These are phyloP conservation scores for Drosophila borborema DNA, from an alignment of 2,888 invertebrate species.

Conservation along the genomic window DNA sequence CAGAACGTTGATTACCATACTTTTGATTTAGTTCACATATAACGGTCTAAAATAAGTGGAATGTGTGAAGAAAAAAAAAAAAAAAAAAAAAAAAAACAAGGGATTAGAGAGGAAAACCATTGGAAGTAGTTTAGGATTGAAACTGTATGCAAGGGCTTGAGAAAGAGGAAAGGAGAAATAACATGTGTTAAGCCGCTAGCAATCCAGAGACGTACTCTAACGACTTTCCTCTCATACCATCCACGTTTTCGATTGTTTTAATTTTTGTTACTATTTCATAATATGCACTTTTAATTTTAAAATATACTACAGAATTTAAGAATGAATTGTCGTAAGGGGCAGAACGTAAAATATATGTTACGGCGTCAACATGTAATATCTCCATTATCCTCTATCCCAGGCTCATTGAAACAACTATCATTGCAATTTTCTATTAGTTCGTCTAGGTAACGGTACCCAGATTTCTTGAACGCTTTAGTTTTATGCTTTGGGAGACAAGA, in stretches of 20 bases:
- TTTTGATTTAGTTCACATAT: slow-evolving; percentile 67
- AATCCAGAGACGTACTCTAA: slow-evolving; percentile 46
- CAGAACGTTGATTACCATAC: slow-evolving; percentile 47
- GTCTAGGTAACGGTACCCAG: slow-evolving; percentile 66
- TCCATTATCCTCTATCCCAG: slow-evolving; percentile 48
- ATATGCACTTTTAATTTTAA: slow-evolving; percentile 47
- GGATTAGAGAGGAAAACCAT: slow-evolving; percentile 63
- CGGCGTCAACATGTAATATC: slow-evolving; percentile 49
- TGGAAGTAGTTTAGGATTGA: slow-evolving; percentile 47
- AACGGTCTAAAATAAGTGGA: slow-evolving; percentile 55
- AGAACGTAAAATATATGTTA: slow-evolving; percentile 4
- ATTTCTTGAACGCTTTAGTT: slow-evolving; percentile 55
- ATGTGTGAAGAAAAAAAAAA: slow-evolving; percentile 8
- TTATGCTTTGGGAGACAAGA: slow-evolving; percentile 49
- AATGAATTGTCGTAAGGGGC: slow-evolving; percentile 10
- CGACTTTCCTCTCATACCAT: slow-evolving; percentile 54
- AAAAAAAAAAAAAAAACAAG: slow-evolving; percentile 9
- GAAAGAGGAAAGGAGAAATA: slow-evolving; percentile 43
- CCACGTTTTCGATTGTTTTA: not conserved
- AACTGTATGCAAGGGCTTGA: slow-evolving; percentile 14
- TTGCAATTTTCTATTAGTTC: slow-evolving; percentile 57
- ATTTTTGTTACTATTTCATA: slow-evolving; percentile 7
- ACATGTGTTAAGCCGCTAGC: slow-evolving; percentile 22
- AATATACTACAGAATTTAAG: slow-evolving; percentile 44
- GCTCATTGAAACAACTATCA: slow-evolving; percentile 49